phyloP scores from a whole-genome alignment of 2,888 invertebrate species.

The Elegia similella region DNA sequence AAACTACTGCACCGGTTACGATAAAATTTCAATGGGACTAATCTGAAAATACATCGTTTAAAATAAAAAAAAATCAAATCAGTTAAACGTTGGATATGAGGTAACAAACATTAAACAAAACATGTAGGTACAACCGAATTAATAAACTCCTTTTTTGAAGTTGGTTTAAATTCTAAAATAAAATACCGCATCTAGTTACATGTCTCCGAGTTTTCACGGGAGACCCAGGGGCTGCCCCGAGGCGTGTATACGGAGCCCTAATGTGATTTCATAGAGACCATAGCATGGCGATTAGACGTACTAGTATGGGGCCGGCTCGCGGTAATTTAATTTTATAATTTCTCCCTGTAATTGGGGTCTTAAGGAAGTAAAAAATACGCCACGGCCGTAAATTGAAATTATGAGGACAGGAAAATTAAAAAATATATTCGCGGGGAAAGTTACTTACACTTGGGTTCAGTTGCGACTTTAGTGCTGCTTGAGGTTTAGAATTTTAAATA shows the following conservation, averaged over 20 bases:
- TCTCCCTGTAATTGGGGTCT: slow-evolving; percentile 31
- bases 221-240: slow-evolving; percentile 60
- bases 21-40: too few species aligned
- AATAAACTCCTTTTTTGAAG: too few species aligned
- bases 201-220: slow-evolving; percentile 35
- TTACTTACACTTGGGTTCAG: background rate
- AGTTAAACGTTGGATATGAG: too few species aligned
- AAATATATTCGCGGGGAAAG: slow-evolving; percentile 5
- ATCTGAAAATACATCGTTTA: too few species aligned
- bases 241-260: slow-evolving; percentile 61
- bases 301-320: slow-evolving; percentile 29
- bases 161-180: too few species aligned
- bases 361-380: background rate
- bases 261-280: slow-evolving; percentile 77
- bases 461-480: background rate
- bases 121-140: too few species aligned
- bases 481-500: too few species aligned
- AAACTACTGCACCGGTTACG: too few species aligned
- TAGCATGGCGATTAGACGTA: slow-evolving; percentile 57
- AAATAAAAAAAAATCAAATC: too few species aligned
- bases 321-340: slow-evolving; percentile 35
- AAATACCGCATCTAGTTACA: slow-evolving; percentile 36
- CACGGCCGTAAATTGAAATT: slow-evolving; percentile 10
- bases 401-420: slow-evolving; percentile 5
- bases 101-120: too few species aligned